Evolutionary conservation across 2,888 invertebrate genomes (phyloP).

Genomic region (Thymelicus acteon): DNA sequence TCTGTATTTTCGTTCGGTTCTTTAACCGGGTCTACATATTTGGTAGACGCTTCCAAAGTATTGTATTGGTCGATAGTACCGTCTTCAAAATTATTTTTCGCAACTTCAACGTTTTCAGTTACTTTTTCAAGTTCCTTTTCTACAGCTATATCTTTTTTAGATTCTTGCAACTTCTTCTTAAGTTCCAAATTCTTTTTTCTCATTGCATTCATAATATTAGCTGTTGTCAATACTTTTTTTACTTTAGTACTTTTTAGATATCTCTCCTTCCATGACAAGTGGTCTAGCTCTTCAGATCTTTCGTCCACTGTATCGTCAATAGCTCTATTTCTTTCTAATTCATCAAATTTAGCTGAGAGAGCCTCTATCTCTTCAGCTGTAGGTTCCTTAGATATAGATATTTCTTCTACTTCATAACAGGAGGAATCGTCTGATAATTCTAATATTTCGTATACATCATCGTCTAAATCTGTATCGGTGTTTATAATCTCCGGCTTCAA

Average conservation of each 20-base stretch:
- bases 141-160: conserved; percentile 49
- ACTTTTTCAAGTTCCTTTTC: conserved; percentile 42
- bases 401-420: conserved; percentile 66
- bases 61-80: conserved; percentile 85
- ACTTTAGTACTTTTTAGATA: conserved; percentile 86
- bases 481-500: background rate
- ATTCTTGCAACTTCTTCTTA: conserved; percentile 68
- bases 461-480: conserved; percentile 43
- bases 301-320: conserved; percentile 53
- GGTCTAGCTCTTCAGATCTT: conserved; percentile 40
- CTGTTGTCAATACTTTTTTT: conserved; percentile 75
- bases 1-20: conserved; percentile 48
- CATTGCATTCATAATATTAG: conserved; percentile 85
- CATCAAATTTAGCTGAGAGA: conserved; percentile 77
- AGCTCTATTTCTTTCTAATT: conserved; percentile 67
- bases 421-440: conserved; percentile 75
- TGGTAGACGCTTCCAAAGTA: conserved; percentile 66
- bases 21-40: conserved; percentile 65
- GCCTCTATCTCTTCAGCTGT: conserved; percentile 75
- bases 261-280: conserved; percentile 84
- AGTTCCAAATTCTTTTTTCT: conserved; percentile 84
- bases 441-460: conserved; percentile 64
- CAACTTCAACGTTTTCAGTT: conserved; percentile 42
- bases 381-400: conserved; percentile 73
- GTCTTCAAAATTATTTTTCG: conserved; percentile 55